Percentiles rank a stretch among this genome's conserved stretches.
These are phyloP conservation scores for Apocheima hispidaria DNA, from an alignment of 2,888 invertebrate species.

Conservation along the genomic window DNA sequence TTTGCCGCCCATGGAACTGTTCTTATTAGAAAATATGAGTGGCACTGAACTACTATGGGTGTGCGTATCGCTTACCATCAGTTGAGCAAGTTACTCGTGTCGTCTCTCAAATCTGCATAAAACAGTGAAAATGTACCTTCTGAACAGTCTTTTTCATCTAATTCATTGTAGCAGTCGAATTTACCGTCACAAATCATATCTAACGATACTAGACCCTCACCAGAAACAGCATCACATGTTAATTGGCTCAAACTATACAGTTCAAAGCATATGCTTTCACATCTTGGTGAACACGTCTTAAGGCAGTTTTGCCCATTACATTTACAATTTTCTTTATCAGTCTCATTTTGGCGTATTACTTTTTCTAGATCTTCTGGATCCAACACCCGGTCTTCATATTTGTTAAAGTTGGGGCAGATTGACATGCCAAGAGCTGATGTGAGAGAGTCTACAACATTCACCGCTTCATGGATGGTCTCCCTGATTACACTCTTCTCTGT, in stretches of 20 bases:
- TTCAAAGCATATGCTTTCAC: conserved; percentile 65
- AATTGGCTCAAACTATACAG: conserved; percentile 60
- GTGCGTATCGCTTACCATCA: too few relatives aligned
- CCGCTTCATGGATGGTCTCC: conserved; percentile 55
- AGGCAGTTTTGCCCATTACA: conserved; percentile 59
- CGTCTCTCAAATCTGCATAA: too few relatives aligned
- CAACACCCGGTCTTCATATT: conserved; percentile 8
- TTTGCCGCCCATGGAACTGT: too few relatives aligned
- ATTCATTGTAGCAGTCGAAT: conserved; percentile 73
- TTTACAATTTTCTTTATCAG: conserved; percentile 56
- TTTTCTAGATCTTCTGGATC: conserved; percentile 22
- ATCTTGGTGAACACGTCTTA: conserved; percentile 55
- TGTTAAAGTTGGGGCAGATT: conserved; percentile 51
- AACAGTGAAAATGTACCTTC: conserved; percentile 52
- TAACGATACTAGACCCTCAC: conserved; percentile 54
- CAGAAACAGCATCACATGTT: conserved; percentile 62
- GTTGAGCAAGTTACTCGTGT: too few relatives aligned
- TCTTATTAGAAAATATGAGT: too few relatives aligned
- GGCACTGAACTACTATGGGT: too few relatives aligned
- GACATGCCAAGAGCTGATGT: conserved; percentile 55
- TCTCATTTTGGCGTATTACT: conserved; percentile 1
- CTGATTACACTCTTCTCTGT: conserved; percentile 33
- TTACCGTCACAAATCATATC: conserved; percentile 74
- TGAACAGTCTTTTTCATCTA: conserved; percentile 69
- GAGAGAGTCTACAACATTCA: conserved; percentile 57